Base-by-base conservation (phyloP, 2,797 vertebrate genomes). In the Halcyon chelicuti region DNA sequence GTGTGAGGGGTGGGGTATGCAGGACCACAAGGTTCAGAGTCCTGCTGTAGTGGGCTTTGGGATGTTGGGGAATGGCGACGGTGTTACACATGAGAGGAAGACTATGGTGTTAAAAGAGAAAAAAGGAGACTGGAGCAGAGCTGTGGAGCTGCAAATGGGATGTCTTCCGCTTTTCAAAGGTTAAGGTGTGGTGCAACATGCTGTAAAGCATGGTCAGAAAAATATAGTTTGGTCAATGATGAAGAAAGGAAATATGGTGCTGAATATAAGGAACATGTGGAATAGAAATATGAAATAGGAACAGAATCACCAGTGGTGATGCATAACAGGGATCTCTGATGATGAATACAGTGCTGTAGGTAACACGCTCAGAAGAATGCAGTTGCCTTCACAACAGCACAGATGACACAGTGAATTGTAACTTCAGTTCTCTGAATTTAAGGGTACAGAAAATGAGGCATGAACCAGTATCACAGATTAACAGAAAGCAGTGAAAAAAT, bases 1-100 rank as follows among this genome's bases (percentile, higher is more conserved):
- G 3, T 63, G 51, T 1, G 3, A 63, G 33, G 9, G 29, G 8
- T 46, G 16, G 19, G 10, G 10, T 13, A 18, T 0, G 2, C 16
- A 16, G 54, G 39, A 54, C 57, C 68, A 47, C 1, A 0, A 35
- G 15, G 21, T 46, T 63, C 16, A 17, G 40, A 47, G 31, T 37
- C n/a, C 15, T 33, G 40, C 16, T 1, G 1, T 39, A 42, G 55
- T 1, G 1, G 28, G 22, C 15, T 54, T 40, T 37, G 46, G 10
- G 22, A 16, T 23, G 10, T 10, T 40, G 19, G 16, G 31, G 28
- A 67, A 37, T 1, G 10, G 33, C 13, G 21, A 28, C 26, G 7
- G 23, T 5, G 0, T 51, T 37, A 37, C 67, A 62, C 5, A 3
- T 14, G 29, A 70, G 33, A 52, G 21, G 9, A 20, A 47, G 39